Percentiles rank a stretch among this genome's conserved stretches.
phyloP scores from a whole-genome alignment of 2,797 vertebrate genomes.

The Propithecus perrieri region DNA sequence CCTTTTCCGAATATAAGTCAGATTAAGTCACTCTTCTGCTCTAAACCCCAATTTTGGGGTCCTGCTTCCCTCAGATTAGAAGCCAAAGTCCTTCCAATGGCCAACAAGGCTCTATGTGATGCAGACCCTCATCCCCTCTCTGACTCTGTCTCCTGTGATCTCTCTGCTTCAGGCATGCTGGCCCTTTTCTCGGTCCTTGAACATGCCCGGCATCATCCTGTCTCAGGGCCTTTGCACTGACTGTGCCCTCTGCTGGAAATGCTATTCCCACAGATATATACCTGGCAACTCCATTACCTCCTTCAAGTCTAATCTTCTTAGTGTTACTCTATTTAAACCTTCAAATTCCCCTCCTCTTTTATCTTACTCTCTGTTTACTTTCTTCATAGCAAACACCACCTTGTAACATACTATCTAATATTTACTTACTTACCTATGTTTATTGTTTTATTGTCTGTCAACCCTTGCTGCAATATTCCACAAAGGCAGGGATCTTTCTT shows the following conservation, averaged over 20 bases:
- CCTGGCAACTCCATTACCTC: background rate
- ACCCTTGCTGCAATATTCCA: background rate
- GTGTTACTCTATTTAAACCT: background rate
- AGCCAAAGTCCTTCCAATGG: background rate
- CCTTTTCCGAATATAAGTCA: background rate
- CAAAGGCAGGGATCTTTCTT: background rate
- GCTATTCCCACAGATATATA: background rate
- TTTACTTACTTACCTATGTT: background rate
- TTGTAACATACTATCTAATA: background rate
- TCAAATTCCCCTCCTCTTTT: background rate
- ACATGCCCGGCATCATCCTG: background rate
- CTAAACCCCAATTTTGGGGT: background rate
- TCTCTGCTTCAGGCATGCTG: background rate
- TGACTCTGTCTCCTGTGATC: background rate
- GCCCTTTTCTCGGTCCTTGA: background rate
- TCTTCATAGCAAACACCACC: background rate
- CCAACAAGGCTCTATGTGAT: background rate
- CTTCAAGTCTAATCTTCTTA: background rate
- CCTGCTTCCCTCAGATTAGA: background rate
- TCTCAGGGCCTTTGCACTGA: background rate
- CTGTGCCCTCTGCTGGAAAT: background rate
- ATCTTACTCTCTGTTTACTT: background rate
- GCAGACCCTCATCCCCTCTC: background rate
- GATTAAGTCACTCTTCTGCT: background rate
- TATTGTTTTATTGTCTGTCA: background rate